phyloP scores from a whole-genome alignment of 2,888 invertebrate genomes.

The Brachypterus glaber region DNA sequence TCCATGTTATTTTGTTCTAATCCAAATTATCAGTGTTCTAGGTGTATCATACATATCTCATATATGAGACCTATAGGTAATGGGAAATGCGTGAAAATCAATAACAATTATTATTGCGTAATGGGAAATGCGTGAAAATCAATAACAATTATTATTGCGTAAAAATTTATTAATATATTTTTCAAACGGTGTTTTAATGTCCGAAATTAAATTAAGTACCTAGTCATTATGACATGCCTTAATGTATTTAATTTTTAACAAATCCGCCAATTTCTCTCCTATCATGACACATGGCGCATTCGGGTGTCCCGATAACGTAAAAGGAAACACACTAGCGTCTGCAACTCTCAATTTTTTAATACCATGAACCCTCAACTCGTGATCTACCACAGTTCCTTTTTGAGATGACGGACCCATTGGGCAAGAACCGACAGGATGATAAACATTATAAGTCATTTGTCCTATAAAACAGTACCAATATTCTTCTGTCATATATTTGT shows the following conservation, averaged over 20 bases:
- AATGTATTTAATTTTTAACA: slow-evolving; percentile 45
- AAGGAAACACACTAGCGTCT: slow-evolving; percentile 56
- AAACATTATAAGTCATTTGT: slow-evolving; percentile 50
- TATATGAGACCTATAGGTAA: too few relatives aligned
- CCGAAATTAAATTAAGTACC: too few relatives aligned
- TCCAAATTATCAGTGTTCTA: too few relatives aligned
- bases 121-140: too few relatives aligned
- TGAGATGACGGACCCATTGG: slow-evolving; percentile 56
- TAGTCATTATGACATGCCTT: too few relatives aligned
- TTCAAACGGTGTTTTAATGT: too few relatives aligned
- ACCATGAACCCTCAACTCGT: slow-evolving; percentile 52
- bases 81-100: too few relatives aligned
- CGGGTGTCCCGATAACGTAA: slow-evolving; percentile 54
- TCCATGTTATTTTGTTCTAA: too few relatives aligned
- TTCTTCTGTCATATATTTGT: slow-evolving; percentile 47
- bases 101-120: too few relatives aligned
- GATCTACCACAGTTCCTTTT: slow-evolving; percentile 51
- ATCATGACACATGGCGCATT: slow-evolving; percentile 59
- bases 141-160: too few relatives aligned
- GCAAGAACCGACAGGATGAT: slow-evolving; percentile 58
- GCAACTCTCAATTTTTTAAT: slow-evolving; percentile 49
- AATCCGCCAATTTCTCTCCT: slow-evolving; percentile 58
- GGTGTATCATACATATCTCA: too few relatives aligned
- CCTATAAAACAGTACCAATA: slow-evolving; percentile 57
- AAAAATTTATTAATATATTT: too few relatives aligned